A percentile compares a stretch with the other conserved stretches of the same genome.
phyloP scores from a whole-genome alignment of 2,797 vertebrate genomes.

The Coregonus sp. region DNA sequence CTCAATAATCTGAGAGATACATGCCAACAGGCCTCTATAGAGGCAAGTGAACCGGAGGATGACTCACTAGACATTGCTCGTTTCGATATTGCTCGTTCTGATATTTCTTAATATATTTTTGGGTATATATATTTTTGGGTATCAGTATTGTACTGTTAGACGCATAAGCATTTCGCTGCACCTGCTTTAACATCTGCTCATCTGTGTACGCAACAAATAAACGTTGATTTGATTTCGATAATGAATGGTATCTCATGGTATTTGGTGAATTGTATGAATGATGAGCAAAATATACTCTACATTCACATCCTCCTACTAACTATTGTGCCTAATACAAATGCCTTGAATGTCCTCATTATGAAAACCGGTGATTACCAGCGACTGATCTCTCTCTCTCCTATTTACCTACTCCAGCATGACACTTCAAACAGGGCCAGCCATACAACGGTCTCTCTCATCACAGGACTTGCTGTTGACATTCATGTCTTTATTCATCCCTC shows the following conservation, averaged over 20 bases:
- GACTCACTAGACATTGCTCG: background rate
- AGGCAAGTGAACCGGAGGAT: background rate
- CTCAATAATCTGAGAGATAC: background rate
- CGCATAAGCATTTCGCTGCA: too few species aligned
- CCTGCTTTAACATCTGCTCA: too few species aligned
- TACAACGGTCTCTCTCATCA: background rate
- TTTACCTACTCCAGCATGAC: background rate
- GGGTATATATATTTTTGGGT: too few species aligned
- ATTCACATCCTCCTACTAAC: background rate
- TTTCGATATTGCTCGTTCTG: too few species aligned
- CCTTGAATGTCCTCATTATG: background rate
- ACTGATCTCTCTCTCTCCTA: background rate
- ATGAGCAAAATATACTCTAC: conserved; percentile 5
- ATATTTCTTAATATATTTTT: too few species aligned
- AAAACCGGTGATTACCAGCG: background rate
- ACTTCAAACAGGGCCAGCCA: background rate
- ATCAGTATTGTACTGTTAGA: background rate
- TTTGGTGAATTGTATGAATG: background rate
- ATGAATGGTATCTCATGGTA: background rate
- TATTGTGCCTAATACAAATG: background rate
- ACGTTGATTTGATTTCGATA: too few species aligned
- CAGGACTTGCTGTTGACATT: background rate
- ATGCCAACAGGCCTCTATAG: too few species aligned
- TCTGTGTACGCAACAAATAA: too few species aligned
- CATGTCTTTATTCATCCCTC: background rate